phyloP scores from a whole-genome alignment of 2,797 vertebrate species.

The Emys orbicularis region DNA sequence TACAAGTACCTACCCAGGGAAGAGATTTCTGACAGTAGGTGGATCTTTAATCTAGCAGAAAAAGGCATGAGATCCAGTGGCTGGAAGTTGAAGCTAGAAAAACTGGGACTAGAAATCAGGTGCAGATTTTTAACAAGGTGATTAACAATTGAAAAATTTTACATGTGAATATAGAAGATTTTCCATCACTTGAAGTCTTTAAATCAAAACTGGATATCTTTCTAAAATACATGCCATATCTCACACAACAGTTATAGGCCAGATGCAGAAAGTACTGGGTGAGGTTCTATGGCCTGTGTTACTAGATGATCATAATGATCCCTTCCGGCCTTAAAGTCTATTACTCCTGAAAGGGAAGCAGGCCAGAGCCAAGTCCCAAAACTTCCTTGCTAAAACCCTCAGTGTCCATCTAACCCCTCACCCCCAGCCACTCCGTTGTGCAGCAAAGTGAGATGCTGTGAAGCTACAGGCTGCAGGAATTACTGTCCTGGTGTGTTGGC shows the following conservation, averaged over 20 bases:
- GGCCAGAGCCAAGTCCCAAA: not conserved
- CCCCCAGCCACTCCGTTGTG: not conserved
- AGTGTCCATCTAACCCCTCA: not conserved
- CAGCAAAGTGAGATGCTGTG: not conserved
- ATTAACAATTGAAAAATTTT: not conserved
- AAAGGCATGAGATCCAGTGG: not conserved
- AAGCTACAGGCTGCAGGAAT: not conserved
- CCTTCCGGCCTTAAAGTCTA: not conserved
- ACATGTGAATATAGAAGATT: not conserved
- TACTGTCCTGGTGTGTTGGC: not conserved
- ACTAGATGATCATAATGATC: not conserved
- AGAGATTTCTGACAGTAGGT: not conserved
- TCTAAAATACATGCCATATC: not conserved
- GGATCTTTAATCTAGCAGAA: not conserved
- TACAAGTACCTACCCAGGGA: not conserved
- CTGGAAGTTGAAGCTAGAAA: not conserved
- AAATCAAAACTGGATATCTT: not conserved
- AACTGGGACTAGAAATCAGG: not conserved
- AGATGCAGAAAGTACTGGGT: not conserved
- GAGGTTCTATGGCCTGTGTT: not conserved
- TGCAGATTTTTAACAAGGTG: not conserved
- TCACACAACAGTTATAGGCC: not conserved
- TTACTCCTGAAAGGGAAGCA: not conserved
- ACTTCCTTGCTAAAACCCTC: not conserved
- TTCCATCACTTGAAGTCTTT: not conserved